Conservation (phyloP, 2,113 vertebrate species). For the Crypturellus undulatus region DNA sequence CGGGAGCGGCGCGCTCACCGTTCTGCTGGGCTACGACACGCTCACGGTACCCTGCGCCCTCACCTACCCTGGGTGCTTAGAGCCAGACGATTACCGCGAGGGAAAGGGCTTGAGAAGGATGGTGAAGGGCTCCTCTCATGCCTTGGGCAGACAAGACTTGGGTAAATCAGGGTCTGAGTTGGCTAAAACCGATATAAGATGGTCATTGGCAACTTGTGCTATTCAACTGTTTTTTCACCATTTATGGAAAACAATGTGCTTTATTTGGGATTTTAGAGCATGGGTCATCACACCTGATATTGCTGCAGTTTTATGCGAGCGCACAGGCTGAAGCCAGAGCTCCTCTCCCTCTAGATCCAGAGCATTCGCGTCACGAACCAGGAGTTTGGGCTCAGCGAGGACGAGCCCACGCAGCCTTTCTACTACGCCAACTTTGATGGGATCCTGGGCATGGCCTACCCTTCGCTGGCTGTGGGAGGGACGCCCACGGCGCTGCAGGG, state of each 20-base stretch:
- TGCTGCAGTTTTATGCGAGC: neutral
- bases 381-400: constrained; percentile 80
- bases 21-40: constrained; percentile 75
- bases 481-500: neutral
- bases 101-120: neutral
- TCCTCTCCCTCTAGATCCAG: constrained; percentile 69
- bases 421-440: constrained; percentile 72
- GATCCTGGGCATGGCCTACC: constrained; percentile 77
- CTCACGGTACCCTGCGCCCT: accelerated
- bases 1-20: constrained; percentile 66
- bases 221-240: neutral
- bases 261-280: neutral
- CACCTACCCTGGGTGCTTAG: neutral
- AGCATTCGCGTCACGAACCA: constrained; percentile 76
- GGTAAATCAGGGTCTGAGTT: neutral
- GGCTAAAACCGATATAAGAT: accelerated
- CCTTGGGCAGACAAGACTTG: accelerated
- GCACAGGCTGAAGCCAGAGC: accelerated
- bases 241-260: neutral
- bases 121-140: accelerated
- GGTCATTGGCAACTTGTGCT: accelerated
- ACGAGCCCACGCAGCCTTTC: constrained; percentile 65
- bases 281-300: neutral
- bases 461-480: constrained; percentile 9
- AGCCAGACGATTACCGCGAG: accelerated